Percentiles rank a stretch among this genome's conserved stretches.
Conservation (phyloP, 2,888 invertebrate genomes). For the Pachymerium ferrugineum region DNA sequence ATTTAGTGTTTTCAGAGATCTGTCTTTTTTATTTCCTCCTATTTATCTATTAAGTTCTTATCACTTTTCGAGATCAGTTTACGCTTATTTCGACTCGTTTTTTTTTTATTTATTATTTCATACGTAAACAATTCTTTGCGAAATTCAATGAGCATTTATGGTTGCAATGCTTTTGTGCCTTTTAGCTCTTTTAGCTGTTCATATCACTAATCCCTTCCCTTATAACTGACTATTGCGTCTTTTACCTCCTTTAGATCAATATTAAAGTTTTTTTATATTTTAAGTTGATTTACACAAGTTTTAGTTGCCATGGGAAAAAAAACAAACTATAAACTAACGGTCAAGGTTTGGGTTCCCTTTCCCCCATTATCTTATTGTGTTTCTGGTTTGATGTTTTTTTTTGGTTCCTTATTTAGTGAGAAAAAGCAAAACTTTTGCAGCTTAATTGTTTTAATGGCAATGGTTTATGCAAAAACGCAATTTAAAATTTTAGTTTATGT, state of each 20-base stretch:
- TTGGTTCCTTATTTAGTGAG: not conserved
- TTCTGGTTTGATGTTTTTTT: not conserved
- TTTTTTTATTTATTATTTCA: not conserved
- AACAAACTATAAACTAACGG: slow-evolving; percentile 7
- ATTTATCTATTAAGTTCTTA: too few species aligned
- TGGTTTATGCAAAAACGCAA: too few species aligned
- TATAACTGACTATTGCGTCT: too few species aligned
- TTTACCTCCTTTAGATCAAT: too few species aligned
- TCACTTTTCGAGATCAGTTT: too few species aligned
- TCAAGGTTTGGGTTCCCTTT: not conserved
- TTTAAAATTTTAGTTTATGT: too few species aligned
- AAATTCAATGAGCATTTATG: not conserved
- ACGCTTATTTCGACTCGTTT: not conserved
- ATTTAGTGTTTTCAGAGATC: not conserved
- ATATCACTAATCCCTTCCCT: too few species aligned
- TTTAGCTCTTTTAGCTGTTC: not conserved
- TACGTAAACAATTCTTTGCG: not conserved
- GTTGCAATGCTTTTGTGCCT: slow-evolving; percentile 11
- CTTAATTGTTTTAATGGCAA: too few species aligned
- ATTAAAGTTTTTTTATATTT: not conserved
- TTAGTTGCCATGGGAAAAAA: slow-evolving; percentile 12
- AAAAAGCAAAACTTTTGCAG: too few species aligned
- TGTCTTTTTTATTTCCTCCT: not conserved
- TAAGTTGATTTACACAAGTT: not conserved
- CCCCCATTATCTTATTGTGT: not conserved